Conservation (phyloP, 2,113 vertebrate species). For the Theristicus caerulescens region DNA sequence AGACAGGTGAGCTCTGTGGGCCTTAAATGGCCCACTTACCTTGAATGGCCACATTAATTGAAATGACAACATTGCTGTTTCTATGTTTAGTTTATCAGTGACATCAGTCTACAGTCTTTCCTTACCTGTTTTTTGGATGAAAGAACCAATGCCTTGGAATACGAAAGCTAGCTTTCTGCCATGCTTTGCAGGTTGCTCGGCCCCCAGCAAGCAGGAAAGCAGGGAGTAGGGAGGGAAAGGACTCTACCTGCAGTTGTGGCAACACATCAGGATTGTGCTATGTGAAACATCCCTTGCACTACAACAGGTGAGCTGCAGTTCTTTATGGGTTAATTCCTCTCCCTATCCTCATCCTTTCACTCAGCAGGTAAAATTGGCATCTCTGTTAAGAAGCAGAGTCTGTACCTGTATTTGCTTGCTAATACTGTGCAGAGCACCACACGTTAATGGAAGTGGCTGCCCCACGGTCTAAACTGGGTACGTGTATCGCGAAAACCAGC, state of each 20-base stretch:
- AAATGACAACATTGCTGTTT: background rate
- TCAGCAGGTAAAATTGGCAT: background rate
- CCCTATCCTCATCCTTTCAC: background rate
- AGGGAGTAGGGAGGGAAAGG: background rate
- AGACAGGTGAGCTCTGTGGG: background rate
- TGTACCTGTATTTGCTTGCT: background rate
- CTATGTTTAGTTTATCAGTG: background rate
- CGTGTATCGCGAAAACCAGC: background rate
- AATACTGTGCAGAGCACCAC: background rate
- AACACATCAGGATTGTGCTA: background rate
- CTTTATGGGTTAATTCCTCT: background rate
- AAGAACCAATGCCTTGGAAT: background rate
- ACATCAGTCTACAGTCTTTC: background rate
- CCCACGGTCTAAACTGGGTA: background rate
- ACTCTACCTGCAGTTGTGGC: background rate
- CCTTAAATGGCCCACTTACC: no score
- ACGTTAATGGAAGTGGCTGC: background rate
- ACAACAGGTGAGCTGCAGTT: background rate
- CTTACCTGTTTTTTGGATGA: background rate
- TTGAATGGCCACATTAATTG: background rate
- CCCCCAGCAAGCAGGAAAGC: background rate
- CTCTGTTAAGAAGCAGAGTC: background rate
- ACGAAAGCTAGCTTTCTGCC: background rate
- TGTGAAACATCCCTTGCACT: background rate
- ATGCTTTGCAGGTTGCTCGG: background rate